Evolutionary conservation across 1,140 invertebrate species (phyloP), one percentile per base, ranked within the genome.

Genomic region (Euglossa dilemma): DNA sequence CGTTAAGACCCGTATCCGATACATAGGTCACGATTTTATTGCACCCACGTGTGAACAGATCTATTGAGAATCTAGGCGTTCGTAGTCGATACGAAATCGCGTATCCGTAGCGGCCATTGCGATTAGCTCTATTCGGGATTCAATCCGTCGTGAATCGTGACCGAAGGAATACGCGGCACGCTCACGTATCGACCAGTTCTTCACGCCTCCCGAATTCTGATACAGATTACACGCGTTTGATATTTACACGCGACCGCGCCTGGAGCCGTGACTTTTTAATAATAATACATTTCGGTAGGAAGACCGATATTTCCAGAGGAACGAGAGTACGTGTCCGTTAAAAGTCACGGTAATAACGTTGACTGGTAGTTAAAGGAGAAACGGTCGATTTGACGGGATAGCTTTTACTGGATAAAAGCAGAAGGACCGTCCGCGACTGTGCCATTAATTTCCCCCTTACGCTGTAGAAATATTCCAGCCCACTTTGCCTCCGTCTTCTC

Each of bases 1-100:
- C 43, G 64, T 52, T 79, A 74, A 74, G 79, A 63, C 77, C 52
- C 20, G 2, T 54, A 20, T 28, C 50, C 63, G 50, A 74, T 69
- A 54, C 25, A 52, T 66, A 5, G 47, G 45, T 74, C 85, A 87
- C 75, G 81, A 86, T 86, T 89, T 87, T 74, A 83, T 86, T 52
- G 14, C 78, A 16, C 25, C 56, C 56, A 36, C 23, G n/a, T 20
- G 66, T 28, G 71, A 52, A 64, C 63, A 36, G 76, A 43, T 16
- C 74, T 36, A 67, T 86, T 79, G 54, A 66, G n/a, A 80, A 70
- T 43, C 43, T 80, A 79, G 61, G 9, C 23, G n/a, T 61, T 79
- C 57, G 59, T 72, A 59, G 36, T n/a, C 25, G 67, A 77, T n/a
- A 18, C 75, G 72, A 57, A 81, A 85, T 45, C 57, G 57, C 12